Base-by-base conservation (phyloP, 2,113 vertebrate species). In the Thalassarche chlororhynchos region DNA sequence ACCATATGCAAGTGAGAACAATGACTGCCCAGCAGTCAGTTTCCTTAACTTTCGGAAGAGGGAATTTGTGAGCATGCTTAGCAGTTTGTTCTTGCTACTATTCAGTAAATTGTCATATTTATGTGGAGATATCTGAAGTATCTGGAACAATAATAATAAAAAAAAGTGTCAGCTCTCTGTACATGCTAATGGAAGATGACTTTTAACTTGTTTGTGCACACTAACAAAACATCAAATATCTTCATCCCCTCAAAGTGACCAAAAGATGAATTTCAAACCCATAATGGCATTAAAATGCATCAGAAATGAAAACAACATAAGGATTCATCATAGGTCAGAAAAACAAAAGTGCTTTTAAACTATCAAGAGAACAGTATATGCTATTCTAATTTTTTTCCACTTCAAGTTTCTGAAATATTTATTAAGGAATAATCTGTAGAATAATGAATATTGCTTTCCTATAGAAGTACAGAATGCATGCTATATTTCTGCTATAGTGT, bases 341-440 rank as follows among this genome's bases (percentile, higher is more conserved):
- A 97, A 93, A 76, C 78, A 94, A 65, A 93, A 87, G 31, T 74
- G 91, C 92, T 98, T 97, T 97, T 95, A 97, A 91, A 87, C 75
- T 82, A 87, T 88, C 96, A 96, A 92, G 23, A 93, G 29, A 94
- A 74, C 65, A 68, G 57, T 74, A 86, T 52, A 32, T 68, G 78
- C 75, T 85, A 68, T 95, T 96, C 66, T 93, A 83, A 89, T 89
- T 85, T 92, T 97, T 89, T 83, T 31, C 71, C 81, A 55, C 79
- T 97, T 80, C 75, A 81, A 52, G 89, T 95, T 98, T 98, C 94
- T 98, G 94, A 98, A 98, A 98, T 98, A 98, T 98, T 98, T 98
- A 98, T 97, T 92, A 97, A 86, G 94, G 77, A 97, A 98, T 98
- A 98, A 96, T 97, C 96, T 90, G 74, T 97, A 96, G 95, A 97